Evolutionary conservation across 1,140 invertebrate species (phyloP).

Genomic region (Papilio aristodemus): DNA sequence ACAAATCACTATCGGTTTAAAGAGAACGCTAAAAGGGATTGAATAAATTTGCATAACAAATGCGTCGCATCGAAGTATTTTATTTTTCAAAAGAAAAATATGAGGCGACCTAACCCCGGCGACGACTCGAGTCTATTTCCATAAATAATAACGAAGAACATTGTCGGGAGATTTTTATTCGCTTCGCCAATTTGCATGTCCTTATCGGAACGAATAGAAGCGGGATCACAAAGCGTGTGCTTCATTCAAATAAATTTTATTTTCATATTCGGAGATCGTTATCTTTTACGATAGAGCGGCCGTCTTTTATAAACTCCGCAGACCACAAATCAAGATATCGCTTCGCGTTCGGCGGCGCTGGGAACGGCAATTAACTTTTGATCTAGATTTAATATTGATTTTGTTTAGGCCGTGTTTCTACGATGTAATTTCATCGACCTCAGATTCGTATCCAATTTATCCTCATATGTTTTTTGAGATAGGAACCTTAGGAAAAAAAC

Average conservation of each 20-base stretch:
- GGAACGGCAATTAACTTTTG: background rate
- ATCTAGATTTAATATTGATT: background rate
- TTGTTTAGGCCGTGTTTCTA: too few relatives aligned
- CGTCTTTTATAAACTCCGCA: slow-evolving; percentile 3
- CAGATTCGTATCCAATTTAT: too few relatives aligned
- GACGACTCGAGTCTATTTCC: slow-evolving; percentile 59
- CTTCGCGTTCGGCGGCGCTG: background rate
- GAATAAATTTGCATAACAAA: slow-evolving; percentile 66
- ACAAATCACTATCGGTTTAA: slow-evolving; percentile 59
- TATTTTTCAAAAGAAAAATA: slow-evolving; percentile 63
- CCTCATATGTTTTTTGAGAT: too few relatives aligned
- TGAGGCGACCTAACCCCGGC: slow-evolving; percentile 52
- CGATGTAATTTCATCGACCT: too few relatives aligned
- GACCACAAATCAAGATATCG: background rate
- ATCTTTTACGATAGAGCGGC: slow-evolving; percentile 14
- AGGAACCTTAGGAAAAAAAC: too few relatives aligned
- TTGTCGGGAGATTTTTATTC: slow-evolving; percentile 56
- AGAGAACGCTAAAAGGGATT: slow-evolving; percentile 57
- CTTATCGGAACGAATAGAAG: slow-evolving; percentile 45
- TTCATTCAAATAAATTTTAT: slow-evolving; percentile 30
- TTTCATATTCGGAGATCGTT: slow-evolving; percentile 21
- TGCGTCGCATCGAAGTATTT: slow-evolving; percentile 48
- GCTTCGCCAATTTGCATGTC: slow-evolving; percentile 55
- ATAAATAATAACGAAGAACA: slow-evolving; percentile 62
- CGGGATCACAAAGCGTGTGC: slow-evolving; percentile 27